These are phyloP conservation scores for Dorcus hopei DNA, from an alignment of 2,888 invertebrate species.

Conservation along the genomic window DNA sequence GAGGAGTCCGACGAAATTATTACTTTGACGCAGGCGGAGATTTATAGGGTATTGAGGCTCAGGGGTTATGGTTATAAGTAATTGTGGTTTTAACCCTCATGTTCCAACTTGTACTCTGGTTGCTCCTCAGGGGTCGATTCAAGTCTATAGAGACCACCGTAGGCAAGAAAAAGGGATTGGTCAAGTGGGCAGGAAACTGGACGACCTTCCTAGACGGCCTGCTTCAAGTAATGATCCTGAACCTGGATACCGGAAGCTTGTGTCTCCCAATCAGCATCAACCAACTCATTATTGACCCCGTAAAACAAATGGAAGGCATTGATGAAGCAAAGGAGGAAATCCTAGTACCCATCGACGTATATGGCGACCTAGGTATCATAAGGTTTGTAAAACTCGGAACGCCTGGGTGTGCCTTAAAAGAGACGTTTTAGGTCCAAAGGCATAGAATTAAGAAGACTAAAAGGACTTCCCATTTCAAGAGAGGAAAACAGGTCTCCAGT, in stretches of 20 bases:
- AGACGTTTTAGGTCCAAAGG: conserved; percentile 60
- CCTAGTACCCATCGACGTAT: conserved; percentile 40
- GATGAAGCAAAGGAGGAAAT: conserved; percentile 30
- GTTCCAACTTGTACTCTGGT: background rate
- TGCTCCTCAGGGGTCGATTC: background rate
- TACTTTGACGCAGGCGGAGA: conserved; percentile 58
- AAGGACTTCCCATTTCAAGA: conserved; percentile 71
- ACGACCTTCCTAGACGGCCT: conserved; percentile 84
- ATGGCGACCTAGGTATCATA: conserved; percentile 40
- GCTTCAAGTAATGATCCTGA: conserved; percentile 76
- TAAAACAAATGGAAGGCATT: conserved; percentile 17
- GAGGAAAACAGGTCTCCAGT: conserved; percentile 68
- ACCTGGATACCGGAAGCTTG: conserved; percentile 63
- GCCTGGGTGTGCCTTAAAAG: background rate
- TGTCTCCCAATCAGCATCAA: conserved; percentile 60
- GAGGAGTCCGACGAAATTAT: background rate
- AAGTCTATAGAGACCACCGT: background rate
- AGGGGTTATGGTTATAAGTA: conserved; percentile 58
- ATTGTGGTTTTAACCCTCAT: conserved; percentile 40
- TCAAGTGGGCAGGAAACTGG: conserved; percentile 80
- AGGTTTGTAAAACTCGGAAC: conserved; percentile 10
- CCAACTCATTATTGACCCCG: conserved; percentile 21
- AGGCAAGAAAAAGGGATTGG: conserved; percentile 43
- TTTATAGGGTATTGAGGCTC: conserved; percentile 65
- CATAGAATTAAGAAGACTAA: conserved; percentile 72